These are phyloP conservation scores for Diorhabda carinulata DNA, from an alignment of 1,140 invertebrate genomes.

Conservation along the genomic window DNA sequence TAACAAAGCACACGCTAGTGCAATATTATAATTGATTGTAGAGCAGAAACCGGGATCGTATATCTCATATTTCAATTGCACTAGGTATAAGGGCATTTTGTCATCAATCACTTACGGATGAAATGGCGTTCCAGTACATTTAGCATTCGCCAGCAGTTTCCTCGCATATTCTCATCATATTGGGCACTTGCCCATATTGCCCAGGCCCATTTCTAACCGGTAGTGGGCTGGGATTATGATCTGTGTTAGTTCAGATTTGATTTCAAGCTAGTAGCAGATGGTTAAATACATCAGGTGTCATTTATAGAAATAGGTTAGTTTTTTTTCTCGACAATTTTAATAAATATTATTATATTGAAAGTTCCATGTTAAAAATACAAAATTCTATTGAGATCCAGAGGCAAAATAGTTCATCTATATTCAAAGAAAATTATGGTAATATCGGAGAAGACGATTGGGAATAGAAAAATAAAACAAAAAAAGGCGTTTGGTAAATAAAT, in stretches of 20 bases:
- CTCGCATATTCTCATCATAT: conserved; percentile 35
- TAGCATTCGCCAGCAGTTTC: conserved; percentile 45
- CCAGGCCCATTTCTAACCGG: conserved; percentile 5
- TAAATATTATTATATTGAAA: too few relatives aligned
- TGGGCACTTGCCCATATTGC: conserved; percentile 35
- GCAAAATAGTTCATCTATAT: too few relatives aligned
- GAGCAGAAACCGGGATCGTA: conserved; percentile 27
- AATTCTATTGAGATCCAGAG: too few relatives aligned
- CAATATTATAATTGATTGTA: conserved; percentile 38
- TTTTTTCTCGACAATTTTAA: too few relatives aligned
- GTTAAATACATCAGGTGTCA: neutral
- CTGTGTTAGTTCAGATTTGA: conserved; percentile 2
- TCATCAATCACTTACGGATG: conserved; percentile 49
- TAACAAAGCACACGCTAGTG: conserved; percentile 14
- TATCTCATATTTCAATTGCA: conserved; percentile 47
- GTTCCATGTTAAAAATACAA: too few relatives aligned
- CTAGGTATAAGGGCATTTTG: conserved; percentile 45
- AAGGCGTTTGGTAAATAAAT: too few relatives aligned
- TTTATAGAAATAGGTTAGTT: too few relatives aligned
- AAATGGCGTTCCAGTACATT: conserved; percentile 48
- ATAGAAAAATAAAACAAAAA: too few relatives aligned
- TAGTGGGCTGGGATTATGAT: conserved; percentile 2
- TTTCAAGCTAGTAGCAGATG: neutral
- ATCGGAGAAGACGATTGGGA: too few relatives aligned
- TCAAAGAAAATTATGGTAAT: too few relatives aligned